Base-by-base conservation (phyloP, 2,888 invertebrate genomes). In the Polyommatus iphigenia region DNA sequence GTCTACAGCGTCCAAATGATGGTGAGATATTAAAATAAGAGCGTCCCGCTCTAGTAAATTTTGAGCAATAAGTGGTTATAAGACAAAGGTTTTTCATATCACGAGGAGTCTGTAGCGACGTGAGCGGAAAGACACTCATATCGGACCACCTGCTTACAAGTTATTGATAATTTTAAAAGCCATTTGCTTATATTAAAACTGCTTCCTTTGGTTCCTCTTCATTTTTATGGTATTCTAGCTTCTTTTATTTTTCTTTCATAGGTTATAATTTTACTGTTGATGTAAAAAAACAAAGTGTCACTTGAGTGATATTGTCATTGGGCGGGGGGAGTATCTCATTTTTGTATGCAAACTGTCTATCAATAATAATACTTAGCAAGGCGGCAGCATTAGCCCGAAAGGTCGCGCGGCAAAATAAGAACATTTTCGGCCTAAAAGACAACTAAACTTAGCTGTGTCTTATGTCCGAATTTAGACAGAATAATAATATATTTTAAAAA, bases 121-220 rank as follows among this genome's bases (percentile, higher is more conserved):
- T 92, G 92, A 91, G 89, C 85, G 83, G 90, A 90, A 91, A 91
- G 82, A 83, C 83, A 84, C 83, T 87, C 87, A 90, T 90, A 89
- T 89, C 88, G 86, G 85, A 85, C 87, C 89, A 91, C 90, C 90
- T 91, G 91, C 87, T 91, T 89, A 88, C 88, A 80, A 77, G 79
- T 80, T 81, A 81, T 78, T 72, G 77, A 62, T 78, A 79, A 76
- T 80, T 82, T 80, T 79, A 81, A 82, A 81, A 73, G 75, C 75
- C 24, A 75, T 75, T 50, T 75, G 50, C 75, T 75, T 75, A 75
- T 32, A 75, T 75, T 75, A 75, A 75, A 75, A 24, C 6, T 54
- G 29, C 15, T 75, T 75, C 24, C 18, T 54, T 72, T 36, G 1
- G 2, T 36, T 72, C 1, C 72, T 72, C 20, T 18, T 41, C 18